Percentiles rank a stretch among this genome's conserved stretches.
phyloP scores from a whole-genome alignment of 2,888 invertebrate genomes.

The Thymelicus sylvestris region DNA sequence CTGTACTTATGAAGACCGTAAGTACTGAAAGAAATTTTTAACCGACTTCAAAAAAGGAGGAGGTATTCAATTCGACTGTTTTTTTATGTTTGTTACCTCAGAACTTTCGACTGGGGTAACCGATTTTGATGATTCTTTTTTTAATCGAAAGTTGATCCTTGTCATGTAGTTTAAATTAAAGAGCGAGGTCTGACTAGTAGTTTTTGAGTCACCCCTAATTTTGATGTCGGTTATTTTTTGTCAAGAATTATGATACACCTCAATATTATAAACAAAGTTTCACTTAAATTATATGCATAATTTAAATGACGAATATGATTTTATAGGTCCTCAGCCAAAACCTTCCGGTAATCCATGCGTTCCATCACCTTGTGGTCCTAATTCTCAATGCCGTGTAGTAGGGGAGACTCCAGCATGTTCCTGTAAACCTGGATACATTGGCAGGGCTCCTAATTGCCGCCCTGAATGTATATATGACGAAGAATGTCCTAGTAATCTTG shows the following conservation, averaged over 20 bases:
- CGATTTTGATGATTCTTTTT: no score
- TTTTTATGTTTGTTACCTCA: no score
- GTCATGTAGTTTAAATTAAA: no score
- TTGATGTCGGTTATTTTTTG: no score
- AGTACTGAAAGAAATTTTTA: constrained; percentile 59
- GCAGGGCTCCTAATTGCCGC: constrained; percentile 93
- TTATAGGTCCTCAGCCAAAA: constrained; percentile 82
- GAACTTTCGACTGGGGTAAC: no score
- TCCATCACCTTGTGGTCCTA: constrained; percentile 93
- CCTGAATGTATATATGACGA: constrained; percentile 94
- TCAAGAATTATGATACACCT: no score
- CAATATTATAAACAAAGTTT: no score
- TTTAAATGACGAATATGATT: constrained; percentile 18
- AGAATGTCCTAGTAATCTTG: constrained; percentile 93
- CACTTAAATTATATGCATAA: constrained; percentile 8
- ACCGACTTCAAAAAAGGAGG: no score
- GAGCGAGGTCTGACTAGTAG: no score
- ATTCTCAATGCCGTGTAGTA: constrained; percentile 91
- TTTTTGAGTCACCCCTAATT: no score
- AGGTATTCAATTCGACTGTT: no score
- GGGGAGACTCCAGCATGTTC: constrained; percentile 92
- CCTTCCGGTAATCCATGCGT: constrained; percentile 90
- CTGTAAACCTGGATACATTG: constrained; percentile 91
- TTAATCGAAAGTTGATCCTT: no score
- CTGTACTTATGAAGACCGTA: constrained; percentile 88